A percentile compares a stretch with the other conserved stretches of the same genome.
Evolutionary conservation across 1,140 invertebrate species (phyloP).

Genomic region (Manduca sexta): DNA sequence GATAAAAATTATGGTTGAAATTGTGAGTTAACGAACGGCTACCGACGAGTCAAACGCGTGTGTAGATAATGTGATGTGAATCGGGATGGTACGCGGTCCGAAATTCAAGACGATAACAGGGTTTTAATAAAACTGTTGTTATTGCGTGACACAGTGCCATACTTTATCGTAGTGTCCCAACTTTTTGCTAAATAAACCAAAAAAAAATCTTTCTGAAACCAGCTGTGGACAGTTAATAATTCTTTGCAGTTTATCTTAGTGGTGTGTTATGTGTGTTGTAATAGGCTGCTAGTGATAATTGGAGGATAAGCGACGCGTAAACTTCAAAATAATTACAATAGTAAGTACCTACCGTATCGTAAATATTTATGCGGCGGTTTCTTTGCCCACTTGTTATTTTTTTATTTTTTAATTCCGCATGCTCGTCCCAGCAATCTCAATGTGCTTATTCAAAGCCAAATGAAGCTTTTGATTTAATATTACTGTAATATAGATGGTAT

Average conservation of each 20-base stretch:
- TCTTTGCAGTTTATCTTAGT: constrained; percentile 35
- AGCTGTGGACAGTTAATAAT: constrained; percentile 41
- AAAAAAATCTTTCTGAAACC: constrained; percentile 3
- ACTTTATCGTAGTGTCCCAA: constrained; percentile 9
- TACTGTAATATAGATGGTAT: no score
- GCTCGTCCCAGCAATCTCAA: neutral
- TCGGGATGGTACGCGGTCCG: constrained; percentile 22
- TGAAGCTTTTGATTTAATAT: no score
- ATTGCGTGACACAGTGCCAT: constrained; percentile 15
- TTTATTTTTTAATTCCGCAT: no score
- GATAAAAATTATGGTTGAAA: neutral
- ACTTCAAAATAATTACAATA: neutral
- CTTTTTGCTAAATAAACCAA: constrained; percentile 7
- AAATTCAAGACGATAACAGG: constrained; percentile 26
- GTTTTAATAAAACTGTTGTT: constrained; percentile 23
- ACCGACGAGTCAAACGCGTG: constrained; percentile 6
- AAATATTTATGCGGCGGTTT: constrained; percentile 6
- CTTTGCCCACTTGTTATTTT: constrained; percentile 1
- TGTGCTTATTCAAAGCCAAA: constrained; percentile 7
- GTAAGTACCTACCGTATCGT: neutral
- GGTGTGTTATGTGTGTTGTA: constrained; percentile 37
- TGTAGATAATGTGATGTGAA: constrained; percentile 11
- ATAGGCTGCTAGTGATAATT: constrained; percentile 28
- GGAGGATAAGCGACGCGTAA: constrained; percentile 16
- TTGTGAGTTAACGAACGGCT: neutral